Conservation (phyloP, 1,140 invertebrate species). For the Drosophila seguyi region DNA sequence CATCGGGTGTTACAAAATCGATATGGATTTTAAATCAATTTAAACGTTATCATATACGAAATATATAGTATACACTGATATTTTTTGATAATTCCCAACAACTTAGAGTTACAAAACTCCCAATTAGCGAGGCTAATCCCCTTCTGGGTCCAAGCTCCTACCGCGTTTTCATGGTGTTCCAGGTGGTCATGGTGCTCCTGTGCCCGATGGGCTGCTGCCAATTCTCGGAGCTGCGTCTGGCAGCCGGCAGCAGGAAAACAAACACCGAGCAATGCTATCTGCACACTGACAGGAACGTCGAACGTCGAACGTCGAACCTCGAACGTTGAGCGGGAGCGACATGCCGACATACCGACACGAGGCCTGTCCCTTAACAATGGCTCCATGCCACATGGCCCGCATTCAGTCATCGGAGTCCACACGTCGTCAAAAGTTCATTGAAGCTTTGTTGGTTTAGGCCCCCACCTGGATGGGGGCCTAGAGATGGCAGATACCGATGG, state of each 20-base stretch:
- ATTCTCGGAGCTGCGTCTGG: slow-evolving; percentile 25
- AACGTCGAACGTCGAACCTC: slow-evolving; percentile 23
- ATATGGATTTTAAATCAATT: background rate
- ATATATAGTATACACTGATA: no score
- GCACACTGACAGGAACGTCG: slow-evolving; percentile 65
- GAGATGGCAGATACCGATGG: slow-evolving; percentile 14
- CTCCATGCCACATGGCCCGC: background rate
- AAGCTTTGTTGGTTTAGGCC: slow-evolving; percentile 55
- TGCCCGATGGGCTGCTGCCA: slow-evolving; percentile 4
- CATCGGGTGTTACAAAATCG: background rate
- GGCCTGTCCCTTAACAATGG: slow-evolving; percentile 29
- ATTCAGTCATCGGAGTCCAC: slow-evolving; percentile 41
- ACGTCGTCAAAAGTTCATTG: slow-evolving; percentile 58
- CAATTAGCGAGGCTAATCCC: background rate
- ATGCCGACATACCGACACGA: slow-evolving; percentile 62
- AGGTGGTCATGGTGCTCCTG: slow-evolving; percentile 55
- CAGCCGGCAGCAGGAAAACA: slow-evolving; percentile 64
- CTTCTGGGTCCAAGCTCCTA: slow-evolving; percentile 21
- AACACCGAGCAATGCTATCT: slow-evolving; percentile 72
- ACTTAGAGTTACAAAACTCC: background rate
- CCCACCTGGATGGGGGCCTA: slow-evolving; percentile 3
- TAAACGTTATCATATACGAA: background rate
- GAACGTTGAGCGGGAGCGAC: slow-evolving; percentile 29
- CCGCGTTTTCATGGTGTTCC: slow-evolving; percentile 77
- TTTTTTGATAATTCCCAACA: background rate